Evolutionary conservation across 2,888 invertebrate species (phyloP), one percentile per base, ranked within the genome.

Genomic region (Rhopalosiphum nymphaeae): DNA sequence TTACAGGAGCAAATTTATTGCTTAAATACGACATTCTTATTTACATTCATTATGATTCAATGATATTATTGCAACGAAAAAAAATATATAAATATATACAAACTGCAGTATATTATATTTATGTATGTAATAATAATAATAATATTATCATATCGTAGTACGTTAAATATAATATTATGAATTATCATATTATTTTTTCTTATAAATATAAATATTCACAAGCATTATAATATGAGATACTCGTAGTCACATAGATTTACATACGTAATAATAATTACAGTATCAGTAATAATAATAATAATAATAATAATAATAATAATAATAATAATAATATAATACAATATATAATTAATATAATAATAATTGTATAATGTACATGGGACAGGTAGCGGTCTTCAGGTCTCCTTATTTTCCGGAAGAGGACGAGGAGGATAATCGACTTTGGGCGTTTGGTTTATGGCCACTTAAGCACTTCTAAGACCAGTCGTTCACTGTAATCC

Each of bases 191-290:
- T 89, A 36, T 67, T 91, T n/a, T 57, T 49, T 67, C 84, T 87
- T 91, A 86, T 90, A 61, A 89, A 94, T 86, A 94, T 4, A 89
- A 89, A 93, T 93, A 93, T 93, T 89, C 93, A 93, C 84, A 93
- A 93, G 89, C 89, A 85, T 90, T 93, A 90, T 93, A 57, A 85
- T 91, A 94, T 94, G 94, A 94, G 94, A 94, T 94, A 94, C 91
- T 90, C 86, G 85, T 94, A 94, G 90, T 91, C 91, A 91, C 91
- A 86, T 36, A 85, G 86, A 90, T 94, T 91, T 87, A 90, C 86
- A 86, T 61, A 85, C 49, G 25, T 87, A 87, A 87, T 89, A 89
- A 89, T 44, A 49, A 87, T 88, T 44, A 92, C 44, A 88, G 49
- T 87, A 88, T 61, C 88, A 92, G 61, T 92, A 46, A 87, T 86